Conservation (phyloP, 1,140 invertebrate species). For the Arctopsyche grandis region DNA sequence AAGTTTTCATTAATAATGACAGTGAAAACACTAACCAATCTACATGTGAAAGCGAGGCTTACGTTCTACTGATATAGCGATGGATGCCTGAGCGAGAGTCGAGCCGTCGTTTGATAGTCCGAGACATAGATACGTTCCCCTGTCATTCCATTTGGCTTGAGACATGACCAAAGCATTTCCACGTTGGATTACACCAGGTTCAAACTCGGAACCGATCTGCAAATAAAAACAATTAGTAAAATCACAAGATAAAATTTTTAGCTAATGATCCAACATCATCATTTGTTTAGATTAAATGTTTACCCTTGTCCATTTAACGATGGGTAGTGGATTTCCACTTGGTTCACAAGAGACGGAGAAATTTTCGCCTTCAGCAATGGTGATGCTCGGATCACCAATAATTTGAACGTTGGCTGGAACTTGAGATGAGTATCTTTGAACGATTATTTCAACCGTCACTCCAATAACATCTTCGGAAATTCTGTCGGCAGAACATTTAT, state of each 20-base stretch:
- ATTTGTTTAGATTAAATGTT: too few species aligned
- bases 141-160: slow-evolving; percentile 77
- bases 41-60: slow-evolving; percentile 59
- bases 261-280: too few species aligned
- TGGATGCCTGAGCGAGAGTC: slow-evolving; percentile 72
- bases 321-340: slow-evolving; percentile 74
- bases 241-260: too few species aligned
- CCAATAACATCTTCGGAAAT: slow-evolving; percentile 51
- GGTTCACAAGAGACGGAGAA: slow-evolving; percentile 80
- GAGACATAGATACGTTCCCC: slow-evolving; percentile 83
- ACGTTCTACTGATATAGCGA: slow-evolving; percentile 88
- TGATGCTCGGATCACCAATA: slow-evolving; percentile 72
- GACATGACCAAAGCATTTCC: slow-evolving; percentile 77
- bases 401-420: slow-evolving; percentile 65
- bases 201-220: slow-evolving; percentile 65
- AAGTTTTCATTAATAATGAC: too few species aligned
- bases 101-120: slow-evolving; percentile 68
- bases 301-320: slow-evolving; percentile 84
- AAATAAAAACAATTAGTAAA: slow-evolving; percentile 13
- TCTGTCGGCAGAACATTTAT: slow-evolving; percentile 76
- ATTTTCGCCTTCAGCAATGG: slow-evolving; percentile 80
- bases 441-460: slow-evolving; percentile 55
- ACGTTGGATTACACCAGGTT: slow-evolving; percentile 70
- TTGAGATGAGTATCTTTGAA: slow-evolving; percentile 52
- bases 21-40: neutral